Evolutionary conservation across 2,888 invertebrate species (phyloP), one percentile per base, ranked within the genome.

Genomic region (Platerodrilus igneus): DNA sequence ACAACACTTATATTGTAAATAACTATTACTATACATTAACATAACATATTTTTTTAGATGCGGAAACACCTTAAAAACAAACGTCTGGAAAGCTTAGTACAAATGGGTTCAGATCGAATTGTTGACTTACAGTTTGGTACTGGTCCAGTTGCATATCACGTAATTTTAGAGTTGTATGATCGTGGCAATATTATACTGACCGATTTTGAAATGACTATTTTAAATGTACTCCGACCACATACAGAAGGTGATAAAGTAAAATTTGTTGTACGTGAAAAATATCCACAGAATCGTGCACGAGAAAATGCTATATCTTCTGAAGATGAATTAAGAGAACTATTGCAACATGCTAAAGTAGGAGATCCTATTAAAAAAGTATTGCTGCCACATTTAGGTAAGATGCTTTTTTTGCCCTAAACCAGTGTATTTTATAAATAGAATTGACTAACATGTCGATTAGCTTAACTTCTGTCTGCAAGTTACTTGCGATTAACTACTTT

Each of bases 51-150:
- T 10, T n/a, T 74, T 10, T 64, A 89, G 87, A 74, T 99, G 64
- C 75, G 99, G 33, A 99, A 99, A 70, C 99, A 99, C 69, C 72
- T 99, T 23, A 90, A 89, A 62, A 95, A 96, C 67, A 93, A 96
- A 64, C 79, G 99, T 3, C 70, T 99, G 2, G 96, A 96, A 68
- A 78, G 74, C 29, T 71, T 96, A 0, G 71, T 70, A 2, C 96
- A 97, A 69, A 67, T 99, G 0, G 97, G 97, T 2, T 78, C 84
- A 3, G 99, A 99, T 69, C 79, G 99, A 63, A 86, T 99, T 29
- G 78, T 99, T 8, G 89, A 95, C 68, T 70, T 99, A 30, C 91
- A 95, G 68, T 99, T 99, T 71, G 99, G 99, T 7, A 81, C 79
- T 3, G 85, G 86, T 0, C 93, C 94, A 62, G 92, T 90, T 1